Conservation (phyloP, 2,797 vertebrate genomes). For the Eulemur mongoz region DNA sequence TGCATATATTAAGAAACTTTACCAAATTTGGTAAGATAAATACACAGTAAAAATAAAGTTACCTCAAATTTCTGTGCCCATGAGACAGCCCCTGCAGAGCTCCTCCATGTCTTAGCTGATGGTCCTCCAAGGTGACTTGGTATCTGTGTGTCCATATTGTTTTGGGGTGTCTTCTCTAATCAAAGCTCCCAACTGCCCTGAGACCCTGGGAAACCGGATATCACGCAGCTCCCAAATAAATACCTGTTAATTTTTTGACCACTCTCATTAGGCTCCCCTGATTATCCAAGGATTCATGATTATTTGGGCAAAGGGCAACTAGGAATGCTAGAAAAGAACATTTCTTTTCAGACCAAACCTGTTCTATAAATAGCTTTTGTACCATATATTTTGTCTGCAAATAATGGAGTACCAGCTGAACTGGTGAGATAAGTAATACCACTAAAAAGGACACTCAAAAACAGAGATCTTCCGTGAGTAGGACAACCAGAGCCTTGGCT, state of each 20-base stretch:
- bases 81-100: background rate
- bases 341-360: background rate
- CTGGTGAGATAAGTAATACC: background rate
- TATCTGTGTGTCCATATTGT: background rate
- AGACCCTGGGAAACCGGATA: background rate
- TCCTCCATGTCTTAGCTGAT: background rate
- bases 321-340: background rate
- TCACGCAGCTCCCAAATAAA: background rate
- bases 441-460: background rate
- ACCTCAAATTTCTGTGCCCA: background rate
- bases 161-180: background rate
- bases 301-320: background rate
- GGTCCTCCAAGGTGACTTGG: background rate
- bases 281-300: background rate
- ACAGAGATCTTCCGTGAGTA: background rate
- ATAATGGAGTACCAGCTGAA: too few relatives aligned
- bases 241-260: too few relatives aligned
- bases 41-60: background rate
- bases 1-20: background rate
- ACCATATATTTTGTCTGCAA: background rate
- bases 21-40: background rate
- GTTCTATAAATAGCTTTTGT: background rate
- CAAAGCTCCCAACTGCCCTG: background rate
- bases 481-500: background rate
- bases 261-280: background rate